A percentile compares a stretch with the other conserved stretches of the same genome.
These are phyloP conservation scores for Sebastes hubbsi DNA, from an alignment of 2,797 vertebrate species.

Conservation along the genomic window DNA sequence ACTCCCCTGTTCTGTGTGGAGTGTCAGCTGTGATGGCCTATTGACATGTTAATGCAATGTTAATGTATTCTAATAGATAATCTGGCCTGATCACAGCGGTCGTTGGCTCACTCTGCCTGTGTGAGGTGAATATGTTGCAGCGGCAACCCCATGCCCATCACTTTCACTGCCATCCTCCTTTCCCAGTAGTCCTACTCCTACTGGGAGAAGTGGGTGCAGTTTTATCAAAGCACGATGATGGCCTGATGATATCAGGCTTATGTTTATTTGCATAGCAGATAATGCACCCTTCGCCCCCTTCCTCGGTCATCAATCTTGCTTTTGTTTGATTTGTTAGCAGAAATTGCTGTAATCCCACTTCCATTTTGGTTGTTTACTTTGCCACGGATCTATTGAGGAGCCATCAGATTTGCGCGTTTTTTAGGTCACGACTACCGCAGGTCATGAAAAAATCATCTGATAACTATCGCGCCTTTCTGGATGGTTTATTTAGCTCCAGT, in stretches of 20 bases:
- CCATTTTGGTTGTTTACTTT: constrained; percentile 55
- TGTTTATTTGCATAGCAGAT: constrained; percentile 41
- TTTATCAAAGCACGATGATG: constrained; percentile 4
- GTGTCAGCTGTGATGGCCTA: constrained; percentile 80
- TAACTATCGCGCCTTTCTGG: constrained; percentile 60
- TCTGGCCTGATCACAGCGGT: constrained; percentile 68
- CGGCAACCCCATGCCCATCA: background rate
- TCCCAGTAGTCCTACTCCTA: constrained; percentile 12
- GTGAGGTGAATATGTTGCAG: constrained; percentile 56
- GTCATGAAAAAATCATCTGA: constrained; percentile 70
- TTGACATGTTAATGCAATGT: constrained; percentile 81
- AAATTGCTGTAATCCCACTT: constrained; percentile 47
- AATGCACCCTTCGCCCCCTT: background rate
- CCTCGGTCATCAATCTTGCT: constrained; percentile 29
- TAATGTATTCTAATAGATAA: constrained; percentile 81
- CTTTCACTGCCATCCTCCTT: constrained; percentile 6
- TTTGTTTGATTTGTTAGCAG: constrained; percentile 49
- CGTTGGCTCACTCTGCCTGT: constrained; percentile 40
- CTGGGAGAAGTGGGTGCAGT: constrained; percentile 7
- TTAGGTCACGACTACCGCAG: constrained; percentile 54
- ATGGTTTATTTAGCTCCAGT: constrained; percentile 72
- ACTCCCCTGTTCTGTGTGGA: constrained; percentile 47
- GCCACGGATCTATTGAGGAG: constrained; percentile 22
- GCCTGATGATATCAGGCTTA: constrained; percentile 24
- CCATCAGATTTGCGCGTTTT: constrained; percentile 33